phyloP scores from a whole-genome alignment of 1,140 invertebrate genomes.

The Pseudomyrmex gracilis region DNA sequence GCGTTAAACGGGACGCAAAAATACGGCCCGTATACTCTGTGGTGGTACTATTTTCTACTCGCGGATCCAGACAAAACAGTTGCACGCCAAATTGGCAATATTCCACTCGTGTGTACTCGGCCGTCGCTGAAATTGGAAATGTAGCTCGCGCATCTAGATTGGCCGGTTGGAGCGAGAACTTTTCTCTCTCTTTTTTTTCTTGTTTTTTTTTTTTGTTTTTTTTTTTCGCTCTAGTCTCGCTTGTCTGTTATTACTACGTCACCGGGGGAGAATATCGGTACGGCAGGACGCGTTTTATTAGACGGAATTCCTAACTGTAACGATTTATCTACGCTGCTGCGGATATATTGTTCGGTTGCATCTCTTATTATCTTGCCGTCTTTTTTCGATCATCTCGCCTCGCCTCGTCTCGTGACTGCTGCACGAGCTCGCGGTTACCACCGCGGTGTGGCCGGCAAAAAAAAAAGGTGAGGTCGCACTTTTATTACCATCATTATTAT shows the following conservation, averaged over 20 bases:
- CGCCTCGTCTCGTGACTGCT: constrained; percentile 1
- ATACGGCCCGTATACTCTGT: constrained; percentile 39
- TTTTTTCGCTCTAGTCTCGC: constrained; percentile 25
- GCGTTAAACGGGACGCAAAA: constrained; percentile 51
- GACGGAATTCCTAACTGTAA: constrained; percentile 72
- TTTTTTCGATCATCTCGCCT: neutral
- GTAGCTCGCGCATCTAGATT: constrained; percentile 67
- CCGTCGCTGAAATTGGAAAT: constrained; percentile 73
- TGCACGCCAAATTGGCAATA: constrained; percentile 62
- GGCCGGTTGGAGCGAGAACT: constrained; percentile 61
- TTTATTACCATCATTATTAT: constrained; percentile 67
- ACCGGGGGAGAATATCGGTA: constrained; percentile 66
- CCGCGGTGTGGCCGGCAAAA: constrained; percentile 42
- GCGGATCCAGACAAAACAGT: constrained; percentile 57
- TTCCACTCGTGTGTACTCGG: constrained; percentile 60
- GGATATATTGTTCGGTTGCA: constrained; percentile 50
- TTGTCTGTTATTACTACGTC: constrained; percentile 68
- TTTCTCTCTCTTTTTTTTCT: neutral
- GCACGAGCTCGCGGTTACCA: constrained; percentile 11
- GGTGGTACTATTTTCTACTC: constrained; percentile 37
- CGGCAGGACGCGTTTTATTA: constrained; percentile 66
- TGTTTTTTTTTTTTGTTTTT: no score
- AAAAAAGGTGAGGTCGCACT: constrained; percentile 58
- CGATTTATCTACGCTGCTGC: constrained; percentile 52
- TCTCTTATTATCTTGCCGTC: constrained; percentile 65